These are phyloP conservation scores for Cotesia congregata DNA, from an alignment of 2,888 invertebrate genomes.

Conservation along the genomic window DNA sequence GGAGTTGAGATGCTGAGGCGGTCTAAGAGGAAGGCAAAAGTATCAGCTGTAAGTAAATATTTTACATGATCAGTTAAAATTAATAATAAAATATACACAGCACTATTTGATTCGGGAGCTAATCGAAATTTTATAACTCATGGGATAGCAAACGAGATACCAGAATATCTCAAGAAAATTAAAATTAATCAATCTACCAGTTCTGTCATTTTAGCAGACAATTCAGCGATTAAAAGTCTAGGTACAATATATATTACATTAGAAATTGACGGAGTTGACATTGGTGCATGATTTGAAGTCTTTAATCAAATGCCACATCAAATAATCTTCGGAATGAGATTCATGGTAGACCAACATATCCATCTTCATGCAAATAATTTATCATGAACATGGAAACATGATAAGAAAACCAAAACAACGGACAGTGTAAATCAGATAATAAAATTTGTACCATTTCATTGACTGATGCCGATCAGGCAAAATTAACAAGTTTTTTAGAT, in stretches of 20 bases:
- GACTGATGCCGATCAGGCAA: neutral
- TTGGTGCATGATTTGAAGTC: neutral
- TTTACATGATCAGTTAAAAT: neutral
- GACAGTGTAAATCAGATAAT: neutral
- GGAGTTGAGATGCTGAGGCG: too few relatives aligned
- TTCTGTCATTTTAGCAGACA: neutral
- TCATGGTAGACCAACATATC: neutral
- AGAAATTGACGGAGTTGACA: neutral
- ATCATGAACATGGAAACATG: neutral
- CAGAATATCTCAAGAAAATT: neutral
- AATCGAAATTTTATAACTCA: neutral
- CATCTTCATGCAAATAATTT: neutral
- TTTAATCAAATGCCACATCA: neutral
- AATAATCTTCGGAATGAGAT: neutral
- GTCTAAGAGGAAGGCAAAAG: too few relatives aligned
- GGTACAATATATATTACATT: neutral
- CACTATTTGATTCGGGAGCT: neutral
- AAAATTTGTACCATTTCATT: neutral
- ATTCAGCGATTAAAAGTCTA: neutral
- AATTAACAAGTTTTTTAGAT: neutral
- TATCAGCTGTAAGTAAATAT: neutral
- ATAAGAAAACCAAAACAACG: neutral
- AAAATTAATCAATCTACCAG: neutral
- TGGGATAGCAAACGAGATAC: neutral
- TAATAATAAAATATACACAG: neutral